Evolutionary conservation across 2,888 invertebrate species (phyloP).

Genomic region (Chesias legatella): DNA sequence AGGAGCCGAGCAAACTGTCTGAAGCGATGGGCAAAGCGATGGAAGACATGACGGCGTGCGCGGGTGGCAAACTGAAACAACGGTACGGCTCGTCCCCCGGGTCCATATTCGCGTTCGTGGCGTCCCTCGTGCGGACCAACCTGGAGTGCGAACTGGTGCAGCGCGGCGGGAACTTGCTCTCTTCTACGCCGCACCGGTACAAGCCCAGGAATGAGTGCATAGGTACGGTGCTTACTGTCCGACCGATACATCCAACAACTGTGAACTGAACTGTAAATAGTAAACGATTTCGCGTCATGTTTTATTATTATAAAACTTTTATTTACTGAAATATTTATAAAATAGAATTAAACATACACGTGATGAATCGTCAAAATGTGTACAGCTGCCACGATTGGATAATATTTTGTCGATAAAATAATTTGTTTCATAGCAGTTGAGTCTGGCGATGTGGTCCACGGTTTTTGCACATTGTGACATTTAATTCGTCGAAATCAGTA

Average conservation of each 20-base stretch:
- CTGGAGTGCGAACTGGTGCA: conserved; percentile 95
- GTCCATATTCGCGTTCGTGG: conserved; percentile 91
- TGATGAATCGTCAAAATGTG: no score
- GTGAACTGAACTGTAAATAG: not conserved
- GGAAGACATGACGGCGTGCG: conserved; percentile 95
- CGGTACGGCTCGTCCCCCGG: conserved; percentile 79
- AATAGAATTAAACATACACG: no score
- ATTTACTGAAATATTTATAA: no score
- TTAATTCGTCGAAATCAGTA: no score
- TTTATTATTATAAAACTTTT: no score
- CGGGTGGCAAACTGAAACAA: conserved; percentile 89
- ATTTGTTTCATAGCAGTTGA: no score
- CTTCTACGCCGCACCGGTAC: conserved; percentile 79
- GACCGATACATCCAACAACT: no score
- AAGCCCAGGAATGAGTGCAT: conserved; percentile 46
- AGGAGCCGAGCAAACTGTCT: conserved; percentile 86
- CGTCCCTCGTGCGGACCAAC: conserved; percentile 94
- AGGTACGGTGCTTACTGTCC: conserved; percentile 23
- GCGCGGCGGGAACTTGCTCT: conserved; percentile 87
- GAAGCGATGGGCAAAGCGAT: conserved; percentile 95
- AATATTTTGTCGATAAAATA: no score
- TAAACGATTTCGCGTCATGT: no score
- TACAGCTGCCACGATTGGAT: no score
- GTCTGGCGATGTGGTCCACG: no score
- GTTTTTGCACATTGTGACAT: no score